Conservation (phyloP, 2,797 vertebrate species). For the Falco novaeseelandiae region DNA sequence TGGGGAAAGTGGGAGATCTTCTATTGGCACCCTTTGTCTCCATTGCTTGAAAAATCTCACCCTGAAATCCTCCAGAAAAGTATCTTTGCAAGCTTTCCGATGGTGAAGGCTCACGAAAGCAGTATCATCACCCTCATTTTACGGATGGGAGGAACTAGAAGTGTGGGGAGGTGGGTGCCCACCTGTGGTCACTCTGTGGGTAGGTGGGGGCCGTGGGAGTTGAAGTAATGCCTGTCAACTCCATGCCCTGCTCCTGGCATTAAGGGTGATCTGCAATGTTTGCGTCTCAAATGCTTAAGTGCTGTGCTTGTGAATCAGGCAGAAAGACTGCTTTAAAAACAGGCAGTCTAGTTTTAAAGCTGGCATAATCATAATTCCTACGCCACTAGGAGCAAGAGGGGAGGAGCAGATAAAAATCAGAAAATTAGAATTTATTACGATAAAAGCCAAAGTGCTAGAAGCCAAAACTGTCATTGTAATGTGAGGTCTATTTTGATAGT, state of each 20-base stretch:
- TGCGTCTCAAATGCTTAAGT: not conserved
- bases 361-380: slow-evolving; percentile 35
- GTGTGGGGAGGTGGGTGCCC: accelerated
- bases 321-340: slow-evolving; percentile 3
- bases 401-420: slow-evolving; percentile 66
- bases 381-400: not conserved
- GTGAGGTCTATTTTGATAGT: slow-evolving; percentile 36
- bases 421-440: slow-evolving; percentile 66
- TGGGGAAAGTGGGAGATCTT: not conserved
- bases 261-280: not conserved
- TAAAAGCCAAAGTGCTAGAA: slow-evolving; percentile 53
- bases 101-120: not conserved
- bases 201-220: not conserved
- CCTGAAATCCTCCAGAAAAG: not conserved
- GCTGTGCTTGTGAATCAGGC: not conserved
- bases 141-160: not conserved
- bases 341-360: slow-evolving; percentile 21
- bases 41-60: not conserved
- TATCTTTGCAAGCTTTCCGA: not conserved
- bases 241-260: not conserved
- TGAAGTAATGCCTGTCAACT: not conserved
- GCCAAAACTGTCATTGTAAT: slow-evolving; percentile 42
- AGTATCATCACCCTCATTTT: accelerated
- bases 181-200: not conserved
- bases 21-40: not conserved